These are phyloP conservation scores for Prorops nasuta DNA, from an alignment of 1,140 invertebrate genomes.

Conservation along the genomic window DNA sequence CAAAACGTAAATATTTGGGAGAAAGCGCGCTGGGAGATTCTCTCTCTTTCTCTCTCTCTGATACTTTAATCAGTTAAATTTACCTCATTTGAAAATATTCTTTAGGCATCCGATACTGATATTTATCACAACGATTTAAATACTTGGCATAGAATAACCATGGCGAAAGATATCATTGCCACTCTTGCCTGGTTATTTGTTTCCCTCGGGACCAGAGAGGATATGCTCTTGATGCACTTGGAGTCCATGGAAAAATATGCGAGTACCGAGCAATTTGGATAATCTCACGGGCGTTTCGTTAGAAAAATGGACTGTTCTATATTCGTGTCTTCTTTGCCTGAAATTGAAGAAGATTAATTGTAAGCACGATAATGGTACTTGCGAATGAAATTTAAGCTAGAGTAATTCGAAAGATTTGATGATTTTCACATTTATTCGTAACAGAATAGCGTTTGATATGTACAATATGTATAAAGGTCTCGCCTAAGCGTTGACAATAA, in stretches of 20 bases:
- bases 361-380: no score
- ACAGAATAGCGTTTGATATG: conserved; percentile 50
- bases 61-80: background rate
- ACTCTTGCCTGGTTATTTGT: conserved; percentile 48
- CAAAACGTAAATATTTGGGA: conserved; percentile 30
- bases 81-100: background rate
- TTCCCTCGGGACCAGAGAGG: conserved; percentile 37
- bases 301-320: no score
- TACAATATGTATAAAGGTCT: conserved; percentile 47
- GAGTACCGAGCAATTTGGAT: no score
- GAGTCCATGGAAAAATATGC: conserved; percentile 39
- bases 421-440: conserved; percentile 43
- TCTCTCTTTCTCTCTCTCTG: background rate
- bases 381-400: background rate
- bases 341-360: no score
- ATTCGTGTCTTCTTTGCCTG: no score
- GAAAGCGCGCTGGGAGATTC: background rate
- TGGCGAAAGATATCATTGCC: conserved; percentile 42
- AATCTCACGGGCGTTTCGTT: no score
- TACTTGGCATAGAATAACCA: conserved; percentile 40
- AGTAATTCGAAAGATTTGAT: background rate
- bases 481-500: conserved; percentile 12
- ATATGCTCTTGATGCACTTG: conserved; percentile 42
- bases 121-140: conserved; percentile 28
- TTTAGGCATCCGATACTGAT: conserved; percentile 20